Conservation (phyloP, 2,888 invertebrate species). For the Agelastica alni region DNA sequence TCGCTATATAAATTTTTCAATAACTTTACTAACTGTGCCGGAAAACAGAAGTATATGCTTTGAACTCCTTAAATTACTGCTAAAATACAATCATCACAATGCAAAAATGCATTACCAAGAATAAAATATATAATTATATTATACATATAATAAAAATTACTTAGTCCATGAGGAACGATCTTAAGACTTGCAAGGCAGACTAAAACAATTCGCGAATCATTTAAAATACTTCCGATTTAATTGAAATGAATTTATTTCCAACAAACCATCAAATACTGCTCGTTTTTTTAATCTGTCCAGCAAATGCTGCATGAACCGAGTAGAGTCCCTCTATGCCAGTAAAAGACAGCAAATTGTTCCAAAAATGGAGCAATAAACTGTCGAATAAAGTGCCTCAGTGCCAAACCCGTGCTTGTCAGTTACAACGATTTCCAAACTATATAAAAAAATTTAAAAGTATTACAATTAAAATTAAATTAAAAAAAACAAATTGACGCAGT, state of each 20-base stretch:
- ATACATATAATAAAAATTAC: conserved; percentile 56
- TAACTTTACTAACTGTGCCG: conserved; percentile 34
- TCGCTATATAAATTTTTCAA: not conserved
- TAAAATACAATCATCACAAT: conserved; percentile 65
- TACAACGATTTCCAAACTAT: conserved; percentile 37
- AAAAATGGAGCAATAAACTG: conserved; percentile 27
- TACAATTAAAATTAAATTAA: conserved; percentile 5
- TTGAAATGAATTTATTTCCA: conserved; percentile 1
- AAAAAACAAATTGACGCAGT: conserved; percentile 44
- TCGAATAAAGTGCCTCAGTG: conserved; percentile 44
- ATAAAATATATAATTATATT: conserved; percentile 75
- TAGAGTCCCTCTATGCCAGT: conserved; percentile 50
- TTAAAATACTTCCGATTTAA: conserved; percentile 11
- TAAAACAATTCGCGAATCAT: conserved; percentile 10
- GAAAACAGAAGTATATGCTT: conserved; percentile 56
- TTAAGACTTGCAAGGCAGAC: conserved; percentile 26
- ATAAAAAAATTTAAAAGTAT: conserved; percentile 31
- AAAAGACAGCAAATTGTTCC: conserved; percentile 38
- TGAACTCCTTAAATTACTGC: conserved; percentile 58
- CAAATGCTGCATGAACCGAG: conserved; percentile 50
- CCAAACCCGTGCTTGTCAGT: conserved; percentile 50
- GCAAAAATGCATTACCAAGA: conserved; percentile 79
- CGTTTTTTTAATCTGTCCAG: conserved; percentile 11
- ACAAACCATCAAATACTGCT: not conserved
- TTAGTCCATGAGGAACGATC: conserved; percentile 52